These are phyloP conservation scores for Drosophila mayaguana DNA, from an alignment of 2,888 invertebrate species.

Conservation along the genomic window DNA sequence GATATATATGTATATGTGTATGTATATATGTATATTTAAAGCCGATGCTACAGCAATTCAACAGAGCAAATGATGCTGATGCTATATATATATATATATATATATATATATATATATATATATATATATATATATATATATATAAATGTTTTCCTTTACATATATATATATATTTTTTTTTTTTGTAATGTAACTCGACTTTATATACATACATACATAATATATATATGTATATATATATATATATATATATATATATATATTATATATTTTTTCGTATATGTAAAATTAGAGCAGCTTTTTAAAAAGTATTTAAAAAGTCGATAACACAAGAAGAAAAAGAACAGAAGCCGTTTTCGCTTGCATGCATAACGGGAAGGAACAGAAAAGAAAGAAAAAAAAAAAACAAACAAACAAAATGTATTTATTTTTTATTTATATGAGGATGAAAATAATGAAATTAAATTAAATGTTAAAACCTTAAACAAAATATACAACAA, in stretches of 20 bases:
- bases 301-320: slow-evolving; percentile 57
- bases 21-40: slow-evolving; percentile 20
- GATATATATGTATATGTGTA: slow-evolving; percentile 26
- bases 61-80: slow-evolving; percentile 41
- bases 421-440: slow-evolving; percentile 76
- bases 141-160: slow-evolving; percentile 32
- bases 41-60: slow-evolving; percentile 46
- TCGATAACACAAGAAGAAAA: slow-evolving; percentile 34
- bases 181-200: slow-evolving; percentile 64
- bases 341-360: slow-evolving; percentile 53
- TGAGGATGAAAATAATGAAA: slow-evolving; percentile 69
- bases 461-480: slow-evolving; percentile 78
- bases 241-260: slow-evolving; percentile 48
- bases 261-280: slow-evolving; percentile 63
- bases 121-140: slow-evolving; percentile 7
- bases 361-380: slow-evolving; percentile 62
- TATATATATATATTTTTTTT: slow-evolving; percentile 37
- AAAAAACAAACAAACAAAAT: slow-evolving; percentile 60
- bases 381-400: slow-evolving; percentile 28
- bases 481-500: slow-evolving; percentile 73
- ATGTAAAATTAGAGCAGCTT: slow-evolving; percentile 75
- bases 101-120: slow-evolving; percentile 5
- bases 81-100: too few species aligned
- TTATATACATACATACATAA: slow-evolving; percentile 57
- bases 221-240: slow-evolving; percentile 47